phyloP scores from a whole-genome alignment of 2,888 invertebrate genomes.

The Sycophila texana region DNA sequence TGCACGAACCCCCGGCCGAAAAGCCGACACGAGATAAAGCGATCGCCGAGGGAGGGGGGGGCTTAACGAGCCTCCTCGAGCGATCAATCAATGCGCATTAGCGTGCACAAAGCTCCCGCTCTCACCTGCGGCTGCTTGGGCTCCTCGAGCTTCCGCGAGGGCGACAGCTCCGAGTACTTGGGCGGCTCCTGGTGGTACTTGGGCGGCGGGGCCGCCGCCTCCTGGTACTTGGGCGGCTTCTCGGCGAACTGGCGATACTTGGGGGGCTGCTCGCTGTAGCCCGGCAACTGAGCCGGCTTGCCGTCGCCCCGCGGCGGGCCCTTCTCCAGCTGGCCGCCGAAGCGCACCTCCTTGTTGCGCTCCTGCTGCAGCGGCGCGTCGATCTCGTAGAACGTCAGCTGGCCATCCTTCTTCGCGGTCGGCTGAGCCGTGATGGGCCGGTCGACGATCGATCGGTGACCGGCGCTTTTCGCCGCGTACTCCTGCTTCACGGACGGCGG shows the following conservation, averaged over 20 bases:
- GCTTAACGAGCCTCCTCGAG: conserved; percentile 6
- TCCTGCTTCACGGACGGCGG: conserved; percentile 56
- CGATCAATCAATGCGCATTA: conserved; percentile 42
- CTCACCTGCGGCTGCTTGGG: conserved; percentile 66
- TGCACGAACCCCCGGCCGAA: neutral
- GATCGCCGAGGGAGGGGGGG: conserved; percentile 4
- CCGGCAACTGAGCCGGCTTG: conserved; percentile 14
- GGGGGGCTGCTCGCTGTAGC: conserved; percentile 27
- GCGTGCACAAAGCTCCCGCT: conserved; percentile 16
- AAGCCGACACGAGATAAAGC: conserved; percentile 13
- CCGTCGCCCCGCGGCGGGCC: conserved; percentile 16
- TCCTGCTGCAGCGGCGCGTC: conserved; percentile 65
- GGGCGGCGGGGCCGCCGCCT: conserved; percentile 59
- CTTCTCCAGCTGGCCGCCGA: conserved; percentile 58
- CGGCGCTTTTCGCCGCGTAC: neutral
- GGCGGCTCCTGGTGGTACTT: conserved; percentile 69
- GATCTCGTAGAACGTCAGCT: conserved; percentile 71
- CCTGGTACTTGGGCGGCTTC: conserved; percentile 70
- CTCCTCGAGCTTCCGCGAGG: conserved; percentile 66
- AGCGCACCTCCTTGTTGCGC: conserved; percentile 62
- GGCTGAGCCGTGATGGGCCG: neutral
- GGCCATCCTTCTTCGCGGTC: conserved; percentile 60
- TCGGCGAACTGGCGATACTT: conserved; percentile 68
- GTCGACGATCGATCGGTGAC: neutral
- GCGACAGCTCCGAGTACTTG: conserved; percentile 68